Percentiles rank a stretch among this genome's conserved stretches.
Conservation (phyloP, 2,113 vertebrate species). For the Oreochromis niloticus region DNA sequence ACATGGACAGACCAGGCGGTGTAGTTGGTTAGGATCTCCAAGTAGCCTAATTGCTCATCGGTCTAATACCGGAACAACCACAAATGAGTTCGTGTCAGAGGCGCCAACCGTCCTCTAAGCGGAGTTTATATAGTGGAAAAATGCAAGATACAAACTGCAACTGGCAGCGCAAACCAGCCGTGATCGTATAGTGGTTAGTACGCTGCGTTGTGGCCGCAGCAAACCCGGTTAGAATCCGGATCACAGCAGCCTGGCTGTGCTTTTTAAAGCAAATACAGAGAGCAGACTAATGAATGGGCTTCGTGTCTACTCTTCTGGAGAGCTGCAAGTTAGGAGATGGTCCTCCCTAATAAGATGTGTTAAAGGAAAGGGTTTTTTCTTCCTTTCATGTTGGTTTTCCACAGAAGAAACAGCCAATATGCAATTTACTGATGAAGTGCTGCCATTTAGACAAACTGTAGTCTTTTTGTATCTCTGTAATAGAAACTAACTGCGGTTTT, state of each 20-base stretch:
- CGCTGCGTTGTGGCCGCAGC: constrained; percentile 82
- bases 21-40: constrained; percentile 72
- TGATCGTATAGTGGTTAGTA: constrained; percentile 79
- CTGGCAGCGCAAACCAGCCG: not conserved
- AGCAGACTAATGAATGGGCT: not conserved
- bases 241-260: constrained; percentile 63
- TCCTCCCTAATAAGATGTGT: not conserved
- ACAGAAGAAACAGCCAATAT: not conserved
- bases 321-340: not conserved
- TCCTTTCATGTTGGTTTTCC: not conserved
- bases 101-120: too few relatives aligned
- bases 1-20: too few relatives aligned
- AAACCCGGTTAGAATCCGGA: constrained; percentile 79
- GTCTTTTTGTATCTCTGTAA: not conserved
- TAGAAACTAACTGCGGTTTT: not conserved
- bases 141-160: too few relatives aligned
- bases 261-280: not conserved
- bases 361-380: not conserved
- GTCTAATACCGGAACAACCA: too few relatives aligned
- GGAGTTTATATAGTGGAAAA: too few relatives aligned
- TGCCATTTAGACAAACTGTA: not conserved
- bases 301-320: not conserved
- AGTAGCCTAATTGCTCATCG: too few relatives aligned
- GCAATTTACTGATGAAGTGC: not conserved
- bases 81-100: too few relatives aligned